Evolutionary conservation across 2,113 vertebrate species (phyloP).

Genomic region (Brachionichthys hirsutus): DNA sequence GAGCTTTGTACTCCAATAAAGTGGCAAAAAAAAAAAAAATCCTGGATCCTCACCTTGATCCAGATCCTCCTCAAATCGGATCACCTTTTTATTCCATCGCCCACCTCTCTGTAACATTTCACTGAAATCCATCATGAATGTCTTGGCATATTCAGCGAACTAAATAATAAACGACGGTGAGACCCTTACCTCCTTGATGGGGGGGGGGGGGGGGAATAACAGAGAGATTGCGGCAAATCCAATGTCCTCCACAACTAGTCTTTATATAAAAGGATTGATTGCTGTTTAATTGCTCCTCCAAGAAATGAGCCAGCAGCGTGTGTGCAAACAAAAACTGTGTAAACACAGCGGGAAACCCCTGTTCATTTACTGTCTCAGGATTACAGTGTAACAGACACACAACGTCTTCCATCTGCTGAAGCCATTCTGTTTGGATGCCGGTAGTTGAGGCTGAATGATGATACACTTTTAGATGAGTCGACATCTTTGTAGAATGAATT

Average conservation of each 20-base stretch:
- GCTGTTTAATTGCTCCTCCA: constrained; percentile 47
- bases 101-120: too few species aligned
- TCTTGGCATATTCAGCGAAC: too few species aligned
- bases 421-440: background rate
- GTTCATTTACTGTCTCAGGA: constrained; percentile 52
- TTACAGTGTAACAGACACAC: constrained; percentile 23
- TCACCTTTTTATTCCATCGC: too few species aligned
- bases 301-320: constrained; percentile 41
- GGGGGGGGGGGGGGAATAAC: too few species aligned
- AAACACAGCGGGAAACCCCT: constrained; percentile 35
- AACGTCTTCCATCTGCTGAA: constrained; percentile 35
- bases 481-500: background rate
- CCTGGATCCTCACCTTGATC: too few species aligned
- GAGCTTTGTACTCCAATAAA: too few species aligned
- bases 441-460: constrained; percentile 1
- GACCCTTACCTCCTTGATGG: too few species aligned
- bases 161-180: too few species aligned
- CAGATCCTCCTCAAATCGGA: too few species aligned
- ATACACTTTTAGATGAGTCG: background rate
- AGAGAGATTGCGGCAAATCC: constrained; percentile 29
- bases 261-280: constrained; percentile 47
- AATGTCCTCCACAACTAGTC: constrained; percentile 19
- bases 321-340: constrained; percentile 20
- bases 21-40: too few species aligned
- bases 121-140: too few species aligned